These are phyloP conservation scores for Drosophila paramelanica DNA, from an alignment of 2,888 invertebrate genomes.

Conservation along the genomic window DNA sequence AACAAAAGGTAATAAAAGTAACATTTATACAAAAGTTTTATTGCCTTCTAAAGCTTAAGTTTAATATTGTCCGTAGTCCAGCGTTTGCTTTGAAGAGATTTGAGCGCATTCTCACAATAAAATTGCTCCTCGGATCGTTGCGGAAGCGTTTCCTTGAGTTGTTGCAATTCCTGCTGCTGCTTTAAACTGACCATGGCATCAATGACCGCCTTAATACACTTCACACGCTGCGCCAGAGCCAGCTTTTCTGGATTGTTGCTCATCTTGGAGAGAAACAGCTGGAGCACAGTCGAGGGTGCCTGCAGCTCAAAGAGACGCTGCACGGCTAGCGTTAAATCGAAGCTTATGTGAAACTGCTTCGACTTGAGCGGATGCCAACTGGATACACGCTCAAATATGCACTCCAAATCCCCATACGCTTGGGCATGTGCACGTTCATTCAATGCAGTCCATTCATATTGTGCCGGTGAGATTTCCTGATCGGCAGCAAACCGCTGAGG, in stretches of 20 bases:
- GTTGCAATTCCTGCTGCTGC: slow-evolving; percentile 80
- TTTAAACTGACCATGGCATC: slow-evolving; percentile 83
- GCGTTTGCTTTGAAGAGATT: slow-evolving; percentile 83
- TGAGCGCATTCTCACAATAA: slow-evolving; percentile 90
- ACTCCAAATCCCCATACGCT: slow-evolving; percentile 83
- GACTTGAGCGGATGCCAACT: slow-evolving; percentile 83
- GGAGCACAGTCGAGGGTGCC: slow-evolving; percentile 82
- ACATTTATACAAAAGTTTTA: slow-evolving; percentile 59
- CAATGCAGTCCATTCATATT: slow-evolving; percentile 90
- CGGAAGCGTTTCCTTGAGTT: slow-evolving; percentile 75
- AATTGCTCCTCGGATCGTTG: slow-evolving; percentile 88
- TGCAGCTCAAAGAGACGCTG: slow-evolving; percentile 79
- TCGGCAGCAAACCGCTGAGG: slow-evolving; percentile 82
- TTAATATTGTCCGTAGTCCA: slow-evolving; percentile 84
- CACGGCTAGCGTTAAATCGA: slow-evolving; percentile 82
- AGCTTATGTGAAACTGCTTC: slow-evolving; percentile 84
- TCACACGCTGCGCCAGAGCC: slow-evolving; percentile 80
- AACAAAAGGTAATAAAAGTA: slow-evolving; percentile 53
- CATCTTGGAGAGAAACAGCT: slow-evolving; percentile 83
- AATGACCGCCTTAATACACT: slow-evolving; percentile 82
- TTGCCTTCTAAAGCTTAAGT: slow-evolving; percentile 70
- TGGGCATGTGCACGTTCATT: slow-evolving; percentile 85
- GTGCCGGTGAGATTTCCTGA: slow-evolving; percentile 87
- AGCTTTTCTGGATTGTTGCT: slow-evolving; percentile 81
- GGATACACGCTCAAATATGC: slow-evolving; percentile 81